Evolutionary conservation across 2,888 invertebrate genomes (phyloP).

Genomic region (Noctua pronuba): DNA sequence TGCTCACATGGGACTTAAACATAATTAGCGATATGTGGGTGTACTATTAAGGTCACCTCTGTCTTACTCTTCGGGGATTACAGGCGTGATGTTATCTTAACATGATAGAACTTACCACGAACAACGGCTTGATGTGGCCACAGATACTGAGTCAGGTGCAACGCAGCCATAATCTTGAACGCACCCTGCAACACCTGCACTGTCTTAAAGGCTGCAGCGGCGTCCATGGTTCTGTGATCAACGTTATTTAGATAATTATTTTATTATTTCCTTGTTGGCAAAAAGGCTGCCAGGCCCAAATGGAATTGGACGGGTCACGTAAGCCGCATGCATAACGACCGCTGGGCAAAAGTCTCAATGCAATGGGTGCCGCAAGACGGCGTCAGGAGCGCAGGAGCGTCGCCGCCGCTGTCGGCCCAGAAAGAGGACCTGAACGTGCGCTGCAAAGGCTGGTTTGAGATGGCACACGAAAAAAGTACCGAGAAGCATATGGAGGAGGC

Average conservation of each 20-base stretch:
- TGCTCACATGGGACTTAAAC: not conserved
- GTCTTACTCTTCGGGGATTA: not conserved
- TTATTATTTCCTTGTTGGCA: not conserved
- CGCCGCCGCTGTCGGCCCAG: not conserved
- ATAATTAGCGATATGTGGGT: not conserved
- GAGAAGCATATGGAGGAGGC: not conserved
- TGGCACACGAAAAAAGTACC: not conserved
- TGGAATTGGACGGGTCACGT: not conserved
- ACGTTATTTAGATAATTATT: not conserved
- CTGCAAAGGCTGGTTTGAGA: not conserved
- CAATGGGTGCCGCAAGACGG: not conserved
- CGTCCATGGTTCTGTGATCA: slow-evolving; percentile 42
- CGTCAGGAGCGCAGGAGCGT: too few relatives aligned
- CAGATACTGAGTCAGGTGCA: slow-evolving; percentile 50
- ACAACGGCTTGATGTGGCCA: slow-evolving; percentile 56
- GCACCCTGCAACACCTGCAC: slow-evolving; percentile 50
- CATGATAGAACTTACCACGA: slow-evolving; percentile 34
- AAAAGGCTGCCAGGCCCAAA: not conserved
- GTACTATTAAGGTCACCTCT: not conserved
- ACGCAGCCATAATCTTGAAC: slow-evolving; percentile 33
- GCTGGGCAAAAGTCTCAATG: not conserved
- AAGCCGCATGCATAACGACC: not conserved
- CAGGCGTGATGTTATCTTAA: not conserved
- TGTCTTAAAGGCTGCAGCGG: slow-evolving; percentile 38
- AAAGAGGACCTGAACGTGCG: not conserved